Evolutionary conservation across 2,797 vertebrate species (phyloP).

Genomic region (Philypnodon macrostomus): DNA sequence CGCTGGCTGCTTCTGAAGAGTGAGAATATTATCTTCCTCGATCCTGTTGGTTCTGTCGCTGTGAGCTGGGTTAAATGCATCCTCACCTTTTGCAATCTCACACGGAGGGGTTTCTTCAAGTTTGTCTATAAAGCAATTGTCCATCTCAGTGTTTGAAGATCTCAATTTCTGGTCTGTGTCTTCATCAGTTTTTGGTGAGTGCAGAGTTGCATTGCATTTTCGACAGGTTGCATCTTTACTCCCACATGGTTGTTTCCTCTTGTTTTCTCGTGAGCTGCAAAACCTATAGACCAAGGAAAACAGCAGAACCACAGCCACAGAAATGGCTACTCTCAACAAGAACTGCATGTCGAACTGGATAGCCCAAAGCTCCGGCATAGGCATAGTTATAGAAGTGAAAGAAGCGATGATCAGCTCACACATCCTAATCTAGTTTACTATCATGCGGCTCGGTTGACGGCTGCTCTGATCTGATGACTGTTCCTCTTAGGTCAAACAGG

Average conservation of each 20-base stretch:
- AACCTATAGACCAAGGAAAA: slow-evolving; percentile 82
- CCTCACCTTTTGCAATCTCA: slow-evolving; percentile 22
- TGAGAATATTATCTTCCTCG: slow-evolving; percentile 22
- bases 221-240: slow-evolving; percentile 33
- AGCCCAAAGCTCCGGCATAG: slow-evolving; percentile 68
- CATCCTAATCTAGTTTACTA: slow-evolving; percentile 52
- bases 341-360: slow-evolving; percentile 87
- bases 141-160: not conserved
- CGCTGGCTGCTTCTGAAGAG: slow-evolving; percentile 5
- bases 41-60: slow-evolving; percentile 19
- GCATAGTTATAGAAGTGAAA: slow-evolving; percentile 60
- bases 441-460: slow-evolving; percentile 45
- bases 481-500: slow-evolving; percentile 41
- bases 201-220: slow-evolving; percentile 37
- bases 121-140: slow-evolving; percentile 18
- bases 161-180: slow-evolving; percentile 4
- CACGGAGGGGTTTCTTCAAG: not conserved
- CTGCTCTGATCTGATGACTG: slow-evolving; percentile 58
- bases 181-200: slow-evolving; percentile 4
- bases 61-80: slow-evolving; percentile 6
- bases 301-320: slow-evolving; percentile 80
- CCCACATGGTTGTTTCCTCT: slow-evolving; percentile 1
- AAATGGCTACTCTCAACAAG: slow-evolving; percentile 82
- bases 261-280: slow-evolving; percentile 75
- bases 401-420: slow-evolving; percentile 33